Conservation (phyloP, 53 echinoderm and acorn worm species). For the Glandiceps talaboti region DNA sequence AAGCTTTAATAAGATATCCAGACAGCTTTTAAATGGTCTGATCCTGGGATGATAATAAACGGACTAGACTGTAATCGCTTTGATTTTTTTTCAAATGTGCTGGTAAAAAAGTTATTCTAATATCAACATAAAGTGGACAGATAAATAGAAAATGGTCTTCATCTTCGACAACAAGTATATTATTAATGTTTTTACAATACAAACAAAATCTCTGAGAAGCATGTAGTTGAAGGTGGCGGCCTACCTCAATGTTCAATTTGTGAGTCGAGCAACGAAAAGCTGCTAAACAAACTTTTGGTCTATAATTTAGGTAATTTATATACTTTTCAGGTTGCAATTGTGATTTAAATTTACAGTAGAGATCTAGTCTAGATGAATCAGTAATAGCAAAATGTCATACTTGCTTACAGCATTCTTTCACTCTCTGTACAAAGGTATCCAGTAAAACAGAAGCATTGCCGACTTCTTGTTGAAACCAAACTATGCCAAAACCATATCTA, state of each 20-base stretch:
- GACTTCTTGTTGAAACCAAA: background rate
- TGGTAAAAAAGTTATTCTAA: background rate
- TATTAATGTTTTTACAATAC: background rate
- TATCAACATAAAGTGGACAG: background rate
- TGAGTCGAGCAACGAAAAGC: background rate
- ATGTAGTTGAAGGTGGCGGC: background rate
- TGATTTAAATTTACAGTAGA: background rate
- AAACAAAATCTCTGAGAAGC: background rate
- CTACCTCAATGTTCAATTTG: background rate
- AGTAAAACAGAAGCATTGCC: background rate
- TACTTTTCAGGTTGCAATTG: background rate
- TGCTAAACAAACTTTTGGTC: background rate
- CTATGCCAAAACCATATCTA: background rate
- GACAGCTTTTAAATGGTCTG: no score
- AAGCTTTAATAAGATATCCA: no score
- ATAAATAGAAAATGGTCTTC: background rate
- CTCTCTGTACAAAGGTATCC: background rate
- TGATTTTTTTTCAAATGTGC: no score
- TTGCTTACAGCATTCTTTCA: background rate
- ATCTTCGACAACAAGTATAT: background rate
- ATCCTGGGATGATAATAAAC: no score
- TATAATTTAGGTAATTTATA: background rate
- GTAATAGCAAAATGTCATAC: background rate
- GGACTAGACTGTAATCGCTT: no score
- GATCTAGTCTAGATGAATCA: background rate